phyloP scores from a whole-genome alignment of 2,797 vertebrate genomes.

The Peromyscus nudipes region DNA sequence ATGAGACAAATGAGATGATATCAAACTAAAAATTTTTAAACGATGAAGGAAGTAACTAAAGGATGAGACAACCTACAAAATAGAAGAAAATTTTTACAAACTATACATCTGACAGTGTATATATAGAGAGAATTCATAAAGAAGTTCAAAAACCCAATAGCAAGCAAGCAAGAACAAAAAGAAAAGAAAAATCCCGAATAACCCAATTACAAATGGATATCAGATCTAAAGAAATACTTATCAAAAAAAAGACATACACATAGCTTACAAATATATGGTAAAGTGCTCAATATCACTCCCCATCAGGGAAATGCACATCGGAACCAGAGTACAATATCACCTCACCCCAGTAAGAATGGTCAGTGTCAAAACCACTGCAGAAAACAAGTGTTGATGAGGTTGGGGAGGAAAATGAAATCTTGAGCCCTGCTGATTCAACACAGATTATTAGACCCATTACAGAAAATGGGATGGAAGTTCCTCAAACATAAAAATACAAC shows the following conservation, averaged over 20 bases:
- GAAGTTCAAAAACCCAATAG: not conserved
- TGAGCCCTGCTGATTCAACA: not conserved
- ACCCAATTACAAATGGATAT: not conserved
- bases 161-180: not conserved
- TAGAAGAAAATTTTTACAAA: not conserved
- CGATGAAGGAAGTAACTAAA: not conserved
- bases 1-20: not conserved
- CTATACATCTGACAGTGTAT: not conserved
- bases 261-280: too few species aligned
- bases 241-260: not conserved
- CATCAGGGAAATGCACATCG: not conserved
- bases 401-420: not conserved
- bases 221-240: not conserved
- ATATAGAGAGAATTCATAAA: not conserved
- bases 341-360: not conserved
- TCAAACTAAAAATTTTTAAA: not conserved
- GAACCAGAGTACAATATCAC: not conserved
- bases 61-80: not conserved
- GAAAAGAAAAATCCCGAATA: not conserved
- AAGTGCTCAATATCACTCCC: not conserved
- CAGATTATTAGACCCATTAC: not conserved
- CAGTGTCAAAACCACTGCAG: not conserved
- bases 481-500: not conserved
- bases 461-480: not conserved
- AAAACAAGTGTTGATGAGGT: not conserved